Evolutionary conservation across 1,140 invertebrate species (phyloP), one percentile per base, ranked within the genome.

Genomic region (Drosophila dunni): DNA sequence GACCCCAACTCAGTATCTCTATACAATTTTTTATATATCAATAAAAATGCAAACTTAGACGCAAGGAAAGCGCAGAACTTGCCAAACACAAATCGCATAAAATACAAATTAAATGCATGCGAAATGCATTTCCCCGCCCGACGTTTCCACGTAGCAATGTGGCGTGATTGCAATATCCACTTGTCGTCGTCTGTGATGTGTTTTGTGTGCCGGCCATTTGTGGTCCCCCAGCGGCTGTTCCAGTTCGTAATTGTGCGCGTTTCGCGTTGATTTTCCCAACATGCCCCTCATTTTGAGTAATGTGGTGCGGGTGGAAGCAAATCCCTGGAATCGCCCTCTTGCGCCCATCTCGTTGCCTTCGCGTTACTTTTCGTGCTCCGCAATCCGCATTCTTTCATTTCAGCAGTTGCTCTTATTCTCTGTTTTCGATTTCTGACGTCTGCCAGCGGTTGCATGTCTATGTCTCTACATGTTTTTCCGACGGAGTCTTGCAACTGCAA

Each of bases 81-180:
- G 36, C 15, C 56, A 44, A 58, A 81, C 84, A 89, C 78, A 83
- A 81, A 89, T 84, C 74, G 84, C 80, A 89, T 89, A 67, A 89
- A 81, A 84, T 84, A 78, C 85, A 89, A 89, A 89, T 81, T 81
- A 89, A 89, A 84, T 89, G 85, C 83, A 71, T 86, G 78, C 71
- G 65, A 81, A 73, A 75, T 79, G 78, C 61, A 29, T 29, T 29
- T 29, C 24, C 24, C 24, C 6, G 2, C 68, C 15, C 40, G 29
- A 50, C 45, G n/a, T 15, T 15, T 7, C 53, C 34, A 15, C 20
- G n/a, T 42, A 13, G 40, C 11, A 42, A 13, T n/a, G n/a, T 40
- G 56, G 24, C 40, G 40, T 40, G 40, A 7, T 45, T 24, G 40
- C 17, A 29, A 42, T 11, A 42, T 54, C 53, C 17, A 29, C 54